Evolutionary conservation across 2,888 invertebrate genomes (phyloP).

Genomic region (Strigamia transsilvanica): DNA sequence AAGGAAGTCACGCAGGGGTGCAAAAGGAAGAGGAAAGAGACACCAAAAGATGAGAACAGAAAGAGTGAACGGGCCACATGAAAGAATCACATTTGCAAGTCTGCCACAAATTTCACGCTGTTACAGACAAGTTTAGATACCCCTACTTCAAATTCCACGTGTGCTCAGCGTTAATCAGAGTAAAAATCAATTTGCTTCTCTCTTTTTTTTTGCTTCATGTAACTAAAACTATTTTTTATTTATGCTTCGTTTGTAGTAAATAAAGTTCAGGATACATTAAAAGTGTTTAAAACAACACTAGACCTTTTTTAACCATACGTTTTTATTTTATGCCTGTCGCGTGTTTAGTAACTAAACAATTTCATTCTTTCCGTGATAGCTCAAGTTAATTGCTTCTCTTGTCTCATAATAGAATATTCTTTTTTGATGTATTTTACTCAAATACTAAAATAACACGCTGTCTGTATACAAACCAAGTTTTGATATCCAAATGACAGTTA

Average conservation of each 20-base stretch:
- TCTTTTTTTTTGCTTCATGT: not conserved
- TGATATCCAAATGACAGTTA: constrained; percentile 10
- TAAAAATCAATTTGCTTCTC: constrained; percentile 28
- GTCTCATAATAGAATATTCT: constrained; percentile 22
- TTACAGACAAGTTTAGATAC: constrained; percentile 18
- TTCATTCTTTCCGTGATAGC: constrained; percentile 11
- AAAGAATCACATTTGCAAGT: constrained; percentile 39
- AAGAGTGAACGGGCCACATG: constrained; percentile 26
- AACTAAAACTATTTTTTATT: not conserved
- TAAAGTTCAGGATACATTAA: not conserved
- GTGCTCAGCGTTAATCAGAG: constrained; percentile 10
- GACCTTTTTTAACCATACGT: not conserved
- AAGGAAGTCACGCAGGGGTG: constrained; percentile 42
- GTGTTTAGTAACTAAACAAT: constrained; percentile 23
- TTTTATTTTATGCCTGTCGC: not conserved
- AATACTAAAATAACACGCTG: constrained; percentile 11
- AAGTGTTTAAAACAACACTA: constrained; percentile 10
- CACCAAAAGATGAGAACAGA: constrained; percentile 31
- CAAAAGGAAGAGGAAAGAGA: constrained; percentile 35
- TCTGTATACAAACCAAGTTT: constrained; percentile 5
- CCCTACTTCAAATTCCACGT: not conserved
- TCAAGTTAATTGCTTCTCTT: constrained; percentile 18
- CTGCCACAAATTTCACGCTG: constrained; percentile 39
- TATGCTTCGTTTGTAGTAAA: not conserved
- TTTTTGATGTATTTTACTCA: constrained; percentile 15